Conservation (phyloP, 2,113 vertebrate genomes). For the Siniperca knerii region DNA sequence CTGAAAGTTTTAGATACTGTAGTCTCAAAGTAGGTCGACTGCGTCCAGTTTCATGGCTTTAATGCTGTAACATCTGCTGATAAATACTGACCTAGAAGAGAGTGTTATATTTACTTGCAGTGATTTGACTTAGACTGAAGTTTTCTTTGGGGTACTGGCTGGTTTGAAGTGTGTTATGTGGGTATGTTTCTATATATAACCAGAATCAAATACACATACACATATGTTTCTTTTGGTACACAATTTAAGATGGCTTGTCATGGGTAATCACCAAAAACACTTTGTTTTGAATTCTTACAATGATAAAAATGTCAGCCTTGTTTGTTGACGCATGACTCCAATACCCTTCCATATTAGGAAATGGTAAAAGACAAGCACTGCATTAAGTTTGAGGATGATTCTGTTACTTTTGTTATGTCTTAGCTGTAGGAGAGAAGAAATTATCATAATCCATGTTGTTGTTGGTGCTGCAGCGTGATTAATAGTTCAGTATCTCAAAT, state of each 20-base stretch:
- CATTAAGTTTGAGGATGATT: not conserved
- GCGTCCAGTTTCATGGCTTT: conserved; percentile 29
- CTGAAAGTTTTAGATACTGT: not conserved
- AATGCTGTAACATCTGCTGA: conserved; percentile 46
- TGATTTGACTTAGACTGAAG: conserved; percentile 4
- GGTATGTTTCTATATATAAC: not conserved
- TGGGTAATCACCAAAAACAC: not conserved
- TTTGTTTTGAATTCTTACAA: not conserved
- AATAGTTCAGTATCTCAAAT: not conserved
- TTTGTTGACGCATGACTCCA: not conserved
- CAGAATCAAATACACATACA: not conserved
- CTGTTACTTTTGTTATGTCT: conserved; percentile 1
- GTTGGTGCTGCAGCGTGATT: conserved; percentile 3
- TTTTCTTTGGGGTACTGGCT: not conserved
- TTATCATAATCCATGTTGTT: not conserved
- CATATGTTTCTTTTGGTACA: not conserved
- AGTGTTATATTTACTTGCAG: conserved; percentile 42
- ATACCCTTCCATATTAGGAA: not conserved
- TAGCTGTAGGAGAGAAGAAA: not conserved
- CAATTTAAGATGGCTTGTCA: not conserved
- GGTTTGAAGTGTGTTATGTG: not conserved
- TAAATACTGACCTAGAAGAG: conserved; percentile 39
- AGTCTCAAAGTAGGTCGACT: conserved; percentile 33
- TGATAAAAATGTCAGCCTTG: not conserved
- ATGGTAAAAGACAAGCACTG: not conserved